A percentile compares a stretch with the other conserved stretches of the same genome.
These are phyloP conservation scores for Solen grandis DNA, from an alignment of 1,140 invertebrate genomes.

Conservation along the genomic window DNA sequence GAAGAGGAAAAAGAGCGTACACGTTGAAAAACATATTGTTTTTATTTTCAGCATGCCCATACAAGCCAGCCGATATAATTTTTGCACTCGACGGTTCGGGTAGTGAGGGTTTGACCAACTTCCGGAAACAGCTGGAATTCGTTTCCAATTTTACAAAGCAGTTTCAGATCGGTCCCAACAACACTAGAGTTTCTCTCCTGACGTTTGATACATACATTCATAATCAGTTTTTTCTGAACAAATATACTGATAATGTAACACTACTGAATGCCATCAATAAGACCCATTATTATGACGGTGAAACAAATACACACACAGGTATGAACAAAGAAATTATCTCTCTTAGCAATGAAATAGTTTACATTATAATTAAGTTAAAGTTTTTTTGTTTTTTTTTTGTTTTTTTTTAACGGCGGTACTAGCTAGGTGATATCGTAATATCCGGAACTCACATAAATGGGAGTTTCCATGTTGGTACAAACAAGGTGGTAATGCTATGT, in stretches of 20 bases:
- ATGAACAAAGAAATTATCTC: background rate
- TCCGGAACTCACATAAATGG: background rate
- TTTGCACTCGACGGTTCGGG: constrained; percentile 68
- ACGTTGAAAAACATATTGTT: background rate
- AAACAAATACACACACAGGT: constrained; percentile 57
- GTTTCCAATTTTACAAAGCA: constrained; percentile 60
- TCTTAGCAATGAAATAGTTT: background rate
- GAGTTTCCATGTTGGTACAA: background rate
- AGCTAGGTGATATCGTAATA: background rate
- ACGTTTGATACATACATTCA: constrained; percentile 42
- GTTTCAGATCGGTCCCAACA: constrained; percentile 60
- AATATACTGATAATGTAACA: constrained; percentile 28
- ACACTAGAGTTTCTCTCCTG: constrained; percentile 51
- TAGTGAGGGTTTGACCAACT: constrained; percentile 60
- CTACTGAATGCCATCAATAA: constrained; percentile 46
- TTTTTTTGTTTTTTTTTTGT: background rate
- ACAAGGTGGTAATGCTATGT: too few species aligned
- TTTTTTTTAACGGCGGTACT: background rate
- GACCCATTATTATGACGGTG: constrained; percentile 49
- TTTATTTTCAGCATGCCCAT: constrained; percentile 40
- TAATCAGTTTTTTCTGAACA: constrained; percentile 57
- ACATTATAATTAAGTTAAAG: background rate
- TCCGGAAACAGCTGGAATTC: constrained; percentile 62
- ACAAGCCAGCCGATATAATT: constrained; percentile 61
- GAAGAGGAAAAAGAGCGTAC: background rate